Evolutionary conservation across 2,113 vertebrate genomes (phyloP), one percentile per base, ranked within the genome.

Genomic region (Heliornis fulica): DNA sequence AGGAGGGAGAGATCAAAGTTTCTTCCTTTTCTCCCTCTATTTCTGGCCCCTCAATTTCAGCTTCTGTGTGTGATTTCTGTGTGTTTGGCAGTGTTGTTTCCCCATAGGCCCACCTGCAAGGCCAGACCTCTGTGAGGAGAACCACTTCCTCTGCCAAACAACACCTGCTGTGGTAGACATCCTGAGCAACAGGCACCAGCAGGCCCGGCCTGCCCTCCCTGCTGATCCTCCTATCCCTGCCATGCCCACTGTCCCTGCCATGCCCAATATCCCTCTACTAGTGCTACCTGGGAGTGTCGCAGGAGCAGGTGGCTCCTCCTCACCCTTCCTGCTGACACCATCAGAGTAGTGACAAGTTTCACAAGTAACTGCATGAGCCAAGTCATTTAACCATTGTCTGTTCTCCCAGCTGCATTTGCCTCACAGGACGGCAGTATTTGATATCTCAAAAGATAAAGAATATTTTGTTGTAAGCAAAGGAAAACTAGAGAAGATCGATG

Each of bases 381-480:
- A 25, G 51, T 74, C 11, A 31, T 70, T 48, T 66, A 74, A 63
- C 38, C 34, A 91, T 90, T 83, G 50, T 95, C 80, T 59, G 66
- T 83, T 68, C 76, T 93, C 83, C 48, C 43, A 53, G 15, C 40
- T 48, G n/a, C 59, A 46, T 77, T 15, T 43, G 41, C 85, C 72
- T 88, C 84, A 54, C 38, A 40, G 65, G 59, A 94, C 84, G 56
- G 36, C 36, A 69, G 70, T 14, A 43, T 54, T 74, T 76, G 87
- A 53, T 94, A 54, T 79, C 65, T 95, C 14, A 50, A 83, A 88
- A 96, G 83, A 90, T 72, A 89, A 93, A 92, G 86, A 94, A 69
- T 25, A 70, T 72, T 80, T 70, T 29, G 40, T 89, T 45, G 34
- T 70, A 83, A 89, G 89, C 61, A 89, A 88, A 95, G 83, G 76